phyloP scores from a whole-genome alignment of 2,797 vertebrate species.

The Sphenopsis melanotis region DNA sequence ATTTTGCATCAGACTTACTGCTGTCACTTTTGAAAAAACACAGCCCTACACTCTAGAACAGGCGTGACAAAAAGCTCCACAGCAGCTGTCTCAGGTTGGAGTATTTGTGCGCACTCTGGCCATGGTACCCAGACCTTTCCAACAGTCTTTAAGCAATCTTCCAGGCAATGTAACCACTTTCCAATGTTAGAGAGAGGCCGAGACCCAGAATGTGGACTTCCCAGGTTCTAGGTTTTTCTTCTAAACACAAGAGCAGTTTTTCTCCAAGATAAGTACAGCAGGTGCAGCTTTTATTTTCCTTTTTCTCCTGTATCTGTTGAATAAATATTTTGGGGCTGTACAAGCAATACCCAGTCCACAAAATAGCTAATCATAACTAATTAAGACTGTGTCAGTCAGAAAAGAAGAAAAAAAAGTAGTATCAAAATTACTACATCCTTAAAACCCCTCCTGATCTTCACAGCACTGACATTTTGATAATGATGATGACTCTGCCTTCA shows the following conservation, averaged over 20 bases:
- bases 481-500: background rate
- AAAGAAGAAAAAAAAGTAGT: background rate
- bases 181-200: fast-evolving
- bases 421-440: background rate
- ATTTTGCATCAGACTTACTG: background rate
- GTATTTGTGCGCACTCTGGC: background rate
- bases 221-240: background rate
- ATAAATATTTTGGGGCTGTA: background rate
- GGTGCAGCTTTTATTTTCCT: background rate
- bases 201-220: background rate
- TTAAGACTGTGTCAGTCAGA: background rate
- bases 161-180: background rate
- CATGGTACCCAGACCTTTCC: background rate
- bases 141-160: background rate
- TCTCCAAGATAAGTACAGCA: background rate
- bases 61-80: background rate
- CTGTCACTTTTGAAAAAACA: background rate
- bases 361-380: background rate
- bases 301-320: background rate
- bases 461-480: constrained; percentile 9
- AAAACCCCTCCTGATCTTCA: background rate
- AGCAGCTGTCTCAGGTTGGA: background rate
- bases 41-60: background rate
- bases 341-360: background rate
- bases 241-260: background rate